Conservation (phyloP, 2,888 invertebrate genomes). For the Agonopterix arenella region DNA sequence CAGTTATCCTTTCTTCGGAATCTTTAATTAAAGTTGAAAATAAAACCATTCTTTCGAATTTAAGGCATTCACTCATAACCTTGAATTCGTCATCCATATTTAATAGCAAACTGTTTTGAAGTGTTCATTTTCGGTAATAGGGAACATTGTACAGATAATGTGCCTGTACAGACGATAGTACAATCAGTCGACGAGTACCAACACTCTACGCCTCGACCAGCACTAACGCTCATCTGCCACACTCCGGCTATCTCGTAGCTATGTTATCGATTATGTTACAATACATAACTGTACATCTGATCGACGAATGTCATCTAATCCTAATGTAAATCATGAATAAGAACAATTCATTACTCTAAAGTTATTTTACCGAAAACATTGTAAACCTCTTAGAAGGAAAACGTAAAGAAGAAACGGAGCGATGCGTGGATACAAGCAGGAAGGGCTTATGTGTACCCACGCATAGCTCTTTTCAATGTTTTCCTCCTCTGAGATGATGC, state of each 20-base stretch:
- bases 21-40: slow-evolving; percentile 22
- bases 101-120: not conserved
- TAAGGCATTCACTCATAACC: slow-evolving; percentile 1
- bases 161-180: slow-evolving; percentile 25
- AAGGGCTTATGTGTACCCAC: slow-evolving; percentile 44
- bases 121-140: slow-evolving; percentile 16
- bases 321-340: slow-evolving; percentile 5
- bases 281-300: not conserved
- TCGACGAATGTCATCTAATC: slow-evolving; percentile 11
- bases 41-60: slow-evolving; percentile 25
- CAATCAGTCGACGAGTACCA: slow-evolving; percentile 24
- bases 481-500: slow-evolving; percentile 49
- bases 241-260: slow-evolving; percentile 13
- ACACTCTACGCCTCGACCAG: slow-evolving; percentile 20
- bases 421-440: slow-evolving; percentile 55
- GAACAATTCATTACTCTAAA: slow-evolving; percentile 2
- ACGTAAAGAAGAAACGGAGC: slow-evolving; percentile 39
- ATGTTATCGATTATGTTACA: not conserved
- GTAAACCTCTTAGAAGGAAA: slow-evolving; percentile 57
- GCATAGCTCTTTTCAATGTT: slow-evolving; percentile 54
- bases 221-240: slow-evolving; percentile 41
- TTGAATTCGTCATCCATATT: not conserved
- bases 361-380: slow-evolving; percentile 42
- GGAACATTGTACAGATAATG: slow-evolving; percentile 22
- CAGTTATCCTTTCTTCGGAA: slow-evolving; percentile 37